These are phyloP conservation scores for Leucophenga varia DNA, from an alignment of 1,140 invertebrate species.

Conservation along the genomic window DNA sequence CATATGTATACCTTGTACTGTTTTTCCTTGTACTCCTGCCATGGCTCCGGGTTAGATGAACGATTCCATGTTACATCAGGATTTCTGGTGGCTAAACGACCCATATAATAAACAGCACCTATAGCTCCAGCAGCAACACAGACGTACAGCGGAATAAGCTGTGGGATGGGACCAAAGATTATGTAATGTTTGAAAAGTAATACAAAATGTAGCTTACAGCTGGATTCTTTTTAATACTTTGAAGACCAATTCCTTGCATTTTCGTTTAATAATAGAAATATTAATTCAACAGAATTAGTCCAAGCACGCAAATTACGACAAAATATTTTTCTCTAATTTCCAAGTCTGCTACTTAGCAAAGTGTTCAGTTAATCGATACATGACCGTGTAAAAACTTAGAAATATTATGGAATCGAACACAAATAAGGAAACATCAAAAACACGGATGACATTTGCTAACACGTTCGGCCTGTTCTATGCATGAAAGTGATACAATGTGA, in stretches of 20 bases:
- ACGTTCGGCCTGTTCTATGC: too few species aligned
- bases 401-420: too few species aligned
- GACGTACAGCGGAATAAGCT: constrained; percentile 80
- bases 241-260: constrained; percentile 61
- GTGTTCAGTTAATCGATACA: too few species aligned
- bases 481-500: too few species aligned
- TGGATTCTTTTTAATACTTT: constrained; percentile 64
- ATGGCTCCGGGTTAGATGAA: constrained; percentile 72
- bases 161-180: constrained; percentile 33
- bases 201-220: constrained; percentile 58
- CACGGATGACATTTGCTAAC: too few species aligned
- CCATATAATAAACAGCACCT: constrained; percentile 65
- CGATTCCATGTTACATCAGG: constrained; percentile 81
- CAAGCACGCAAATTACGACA: too few species aligned
- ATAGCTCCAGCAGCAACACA: constrained; percentile 66
- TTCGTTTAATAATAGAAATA: constrained; percentile 2
- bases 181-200: constrained; percentile 10
- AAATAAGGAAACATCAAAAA: too few species aligned
- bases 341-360: too few species aligned
- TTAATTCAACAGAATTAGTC: too few species aligned
- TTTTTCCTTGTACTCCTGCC: constrained; percentile 75
- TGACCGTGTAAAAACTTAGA: too few species aligned
- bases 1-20: constrained; percentile 72
- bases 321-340: too few species aligned
- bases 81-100: constrained; percentile 69